Percentiles rank a stretch among this genome's conserved stretches.
Evolutionary conservation across 64 coral and sea anemone species (phyloP).

Genomic region (Trachythela sp.): DNA sequence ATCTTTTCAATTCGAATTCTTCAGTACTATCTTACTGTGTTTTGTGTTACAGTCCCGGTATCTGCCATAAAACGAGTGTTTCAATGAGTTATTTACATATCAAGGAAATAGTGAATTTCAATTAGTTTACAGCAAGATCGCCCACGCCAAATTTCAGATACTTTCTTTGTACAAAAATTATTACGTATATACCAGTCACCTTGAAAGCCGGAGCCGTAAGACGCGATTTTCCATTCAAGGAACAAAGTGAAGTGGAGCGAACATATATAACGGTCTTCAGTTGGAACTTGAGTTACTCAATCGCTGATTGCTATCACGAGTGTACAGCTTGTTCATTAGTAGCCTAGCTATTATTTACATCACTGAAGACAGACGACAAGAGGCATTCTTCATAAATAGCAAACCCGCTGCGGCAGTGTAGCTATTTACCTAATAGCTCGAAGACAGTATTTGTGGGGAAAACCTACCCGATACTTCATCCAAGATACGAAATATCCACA

Average conservation of each 20-base stretch:
- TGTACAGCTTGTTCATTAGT: neutral
- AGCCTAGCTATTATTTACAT: neutral
- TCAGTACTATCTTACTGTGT: neutral
- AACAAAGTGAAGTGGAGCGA: neutral
- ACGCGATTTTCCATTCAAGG: neutral
- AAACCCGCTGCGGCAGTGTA: neutral
- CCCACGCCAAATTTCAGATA: neutral
- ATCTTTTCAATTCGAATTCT: no score
- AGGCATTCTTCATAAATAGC: neutral
- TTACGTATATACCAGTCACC: neutral
- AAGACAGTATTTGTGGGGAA: neutral
- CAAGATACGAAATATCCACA: no score
- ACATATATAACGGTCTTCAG: neutral
- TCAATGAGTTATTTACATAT: conserved; percentile 1
- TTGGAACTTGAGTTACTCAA: neutral
- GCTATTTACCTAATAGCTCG: neutral
- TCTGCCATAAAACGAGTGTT: neutral
- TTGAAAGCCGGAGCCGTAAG: neutral
- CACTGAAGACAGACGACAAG: neutral
- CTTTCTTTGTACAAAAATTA: neutral
- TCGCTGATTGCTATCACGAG: neutral
- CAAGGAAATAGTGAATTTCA: neutral
- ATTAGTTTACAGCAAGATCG: neutral
- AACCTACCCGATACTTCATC: neutral
- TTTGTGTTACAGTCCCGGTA: neutral